These are phyloP conservation scores for Colius striatus DNA, from an alignment of 2,113 vertebrate species.

Conservation along the genomic window DNA sequence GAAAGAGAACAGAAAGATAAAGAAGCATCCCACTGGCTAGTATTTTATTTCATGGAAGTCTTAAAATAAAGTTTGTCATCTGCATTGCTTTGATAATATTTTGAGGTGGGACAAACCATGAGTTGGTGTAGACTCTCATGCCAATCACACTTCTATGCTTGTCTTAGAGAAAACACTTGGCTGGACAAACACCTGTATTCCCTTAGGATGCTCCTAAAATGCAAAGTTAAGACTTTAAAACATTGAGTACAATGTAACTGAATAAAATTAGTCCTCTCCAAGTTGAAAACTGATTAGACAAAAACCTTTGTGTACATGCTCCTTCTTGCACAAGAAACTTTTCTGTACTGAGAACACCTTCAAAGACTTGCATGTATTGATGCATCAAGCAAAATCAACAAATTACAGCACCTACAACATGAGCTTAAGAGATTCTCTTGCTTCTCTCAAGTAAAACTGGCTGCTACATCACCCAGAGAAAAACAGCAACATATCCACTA, in stretches of 20 bases:
- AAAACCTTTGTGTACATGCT: not conserved
- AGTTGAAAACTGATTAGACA: not conserved
- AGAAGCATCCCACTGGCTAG: not conserved
- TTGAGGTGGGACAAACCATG: not conserved
- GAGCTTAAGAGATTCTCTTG: not conserved
- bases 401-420: not conserved
- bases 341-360: not conserved
- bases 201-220: not conserved
- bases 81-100: not conserved
- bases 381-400: not conserved
- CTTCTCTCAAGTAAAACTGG: not conserved
- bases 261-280: not conserved
- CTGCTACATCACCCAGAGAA: not conserved
- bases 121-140: not conserved
- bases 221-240: not conserved
- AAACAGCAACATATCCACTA: not conserved
- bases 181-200: not conserved
- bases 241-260: not conserved
- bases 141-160: not conserved
- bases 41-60: not conserved
- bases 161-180: not conserved
- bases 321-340: not conserved
- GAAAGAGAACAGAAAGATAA: not conserved
- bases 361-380: not conserved
- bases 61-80: not conserved